These are phyloP conservation scores for Elachura formosa DNA, from an alignment of 2,113 vertebrate species.

Conservation along the genomic window DNA sequence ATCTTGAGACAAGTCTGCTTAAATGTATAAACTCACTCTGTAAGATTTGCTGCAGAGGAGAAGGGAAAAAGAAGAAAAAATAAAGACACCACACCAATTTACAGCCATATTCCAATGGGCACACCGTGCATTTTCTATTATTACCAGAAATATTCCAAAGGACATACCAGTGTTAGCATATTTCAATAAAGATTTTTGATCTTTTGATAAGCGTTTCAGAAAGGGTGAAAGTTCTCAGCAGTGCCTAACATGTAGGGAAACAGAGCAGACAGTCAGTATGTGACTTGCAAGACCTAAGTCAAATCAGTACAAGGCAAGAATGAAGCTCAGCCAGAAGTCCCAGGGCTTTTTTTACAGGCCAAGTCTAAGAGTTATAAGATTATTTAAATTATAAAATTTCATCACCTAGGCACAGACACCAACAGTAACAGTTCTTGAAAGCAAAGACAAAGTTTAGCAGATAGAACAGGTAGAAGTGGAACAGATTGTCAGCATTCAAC, in stretches of 20 bases:
- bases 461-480: conserved; percentile 23
- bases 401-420: conserved; percentile 8
- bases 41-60: not conserved
- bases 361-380: not conserved
- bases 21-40: not conserved
- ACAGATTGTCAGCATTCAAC: not conserved
- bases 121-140: not conserved
- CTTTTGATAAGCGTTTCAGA: not conserved
- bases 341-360: not conserved
- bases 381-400: not conserved
- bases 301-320: conserved; percentile 5
- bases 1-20: not conserved
- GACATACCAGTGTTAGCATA: not conserved
- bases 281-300: not conserved
- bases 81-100: not conserved
- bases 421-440: conserved; percentile 48
- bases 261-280: conserved; percentile 40
- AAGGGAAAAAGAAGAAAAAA: not conserved
- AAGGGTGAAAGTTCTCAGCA: not conserved
- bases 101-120: not conserved
- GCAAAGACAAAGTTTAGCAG: conserved; percentile 54
- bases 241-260: not conserved
- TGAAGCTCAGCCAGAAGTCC: not conserved
- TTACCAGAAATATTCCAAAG: not conserved
- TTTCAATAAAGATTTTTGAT: not conserved